These are phyloP conservation scores for Drosophila subsilvestris DNA, from an alignment of 2,888 invertebrate genomes.

Conservation along the genomic window DNA sequence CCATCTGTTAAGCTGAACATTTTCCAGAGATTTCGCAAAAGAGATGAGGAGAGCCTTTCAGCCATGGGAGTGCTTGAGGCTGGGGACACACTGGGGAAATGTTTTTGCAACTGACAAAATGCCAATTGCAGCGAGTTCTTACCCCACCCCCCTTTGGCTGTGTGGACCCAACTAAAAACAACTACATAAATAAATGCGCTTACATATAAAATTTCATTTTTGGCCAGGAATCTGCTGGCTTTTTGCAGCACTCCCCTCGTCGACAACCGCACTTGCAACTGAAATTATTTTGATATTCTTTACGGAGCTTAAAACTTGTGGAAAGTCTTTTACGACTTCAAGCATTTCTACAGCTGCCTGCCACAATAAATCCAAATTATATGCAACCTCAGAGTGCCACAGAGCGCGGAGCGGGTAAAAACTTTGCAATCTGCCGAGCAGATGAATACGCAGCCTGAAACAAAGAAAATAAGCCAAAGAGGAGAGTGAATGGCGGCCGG, in stretches of 20 bases:
- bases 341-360: slow-evolving; percentile 28
- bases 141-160: neutral
- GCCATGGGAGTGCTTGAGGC: neutral
- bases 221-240: slow-evolving; percentile 14
- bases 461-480: slow-evolving; percentile 12
- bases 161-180: slow-evolving; percentile 8
- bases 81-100: slow-evolving; percentile 7
- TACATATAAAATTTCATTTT: slow-evolving; percentile 19
- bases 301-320: slow-evolving; percentile 51
- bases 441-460: slow-evolving; percentile 18
- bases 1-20: slow-evolving; percentile 15
- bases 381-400: slow-evolving; percentile 24
- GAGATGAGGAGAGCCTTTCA: too few relatives aligned
- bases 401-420: slow-evolving; percentile 4
- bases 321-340: slow-evolving; percentile 44
- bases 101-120: slow-evolving; percentile 21
- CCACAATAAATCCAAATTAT: slow-evolving; percentile 66
- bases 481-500: slow-evolving; percentile 1
- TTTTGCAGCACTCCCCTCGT: neutral
- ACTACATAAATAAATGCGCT: slow-evolving; percentile 23
- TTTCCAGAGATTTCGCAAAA: neutral
- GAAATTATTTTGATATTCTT: slow-evolving; percentile 44
- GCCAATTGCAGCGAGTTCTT: slow-evolving; percentile 32
- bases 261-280: neutral
- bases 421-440: slow-evolving; percentile 31